Conservation (phyloP, 1,140 invertebrate genomes). For the Bombus confusus region DNA sequence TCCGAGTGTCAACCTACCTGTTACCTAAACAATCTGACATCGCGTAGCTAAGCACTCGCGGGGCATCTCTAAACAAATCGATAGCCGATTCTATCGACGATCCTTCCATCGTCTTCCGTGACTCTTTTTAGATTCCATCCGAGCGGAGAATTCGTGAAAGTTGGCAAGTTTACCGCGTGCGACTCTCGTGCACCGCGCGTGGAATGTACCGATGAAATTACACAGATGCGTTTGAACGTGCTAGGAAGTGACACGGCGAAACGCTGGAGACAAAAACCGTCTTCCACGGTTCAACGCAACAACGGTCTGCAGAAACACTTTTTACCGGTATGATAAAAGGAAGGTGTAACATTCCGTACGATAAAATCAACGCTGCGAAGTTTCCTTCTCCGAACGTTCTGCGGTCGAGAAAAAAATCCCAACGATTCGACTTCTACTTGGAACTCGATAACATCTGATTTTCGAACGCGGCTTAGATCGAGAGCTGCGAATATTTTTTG, state of each 20-base stretch:
- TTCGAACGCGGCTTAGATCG: no score
- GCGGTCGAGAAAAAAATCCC: neutral
- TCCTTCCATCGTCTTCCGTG: neutral
- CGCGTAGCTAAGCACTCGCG: slow-evolving; percentile 8
- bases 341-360: neutral
- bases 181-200: neutral
- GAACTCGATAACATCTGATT: neutral
- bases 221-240: neutral
- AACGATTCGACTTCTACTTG: neutral
- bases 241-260: slow-evolving; percentile 23
- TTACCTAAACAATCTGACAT: slow-evolving; percentile 58
- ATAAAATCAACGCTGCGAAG: neutral
- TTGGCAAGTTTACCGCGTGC: neutral
- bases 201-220: slow-evolving; percentile 1
- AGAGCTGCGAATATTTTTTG: neutral
- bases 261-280: neutral
- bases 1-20: slow-evolving; percentile 63
- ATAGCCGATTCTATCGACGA: neutral
- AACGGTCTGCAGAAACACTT: neutral
- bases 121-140: neutral
- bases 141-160: neutral
- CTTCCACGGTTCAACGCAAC: slow-evolving; percentile 7
- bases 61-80: slow-evolving; percentile 13
- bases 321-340: neutral
- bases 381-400: neutral